These are phyloP conservation scores for Papilio dardanus DNA, from an alignment of 1,140 invertebrate species.

Conservation along the genomic window DNA sequence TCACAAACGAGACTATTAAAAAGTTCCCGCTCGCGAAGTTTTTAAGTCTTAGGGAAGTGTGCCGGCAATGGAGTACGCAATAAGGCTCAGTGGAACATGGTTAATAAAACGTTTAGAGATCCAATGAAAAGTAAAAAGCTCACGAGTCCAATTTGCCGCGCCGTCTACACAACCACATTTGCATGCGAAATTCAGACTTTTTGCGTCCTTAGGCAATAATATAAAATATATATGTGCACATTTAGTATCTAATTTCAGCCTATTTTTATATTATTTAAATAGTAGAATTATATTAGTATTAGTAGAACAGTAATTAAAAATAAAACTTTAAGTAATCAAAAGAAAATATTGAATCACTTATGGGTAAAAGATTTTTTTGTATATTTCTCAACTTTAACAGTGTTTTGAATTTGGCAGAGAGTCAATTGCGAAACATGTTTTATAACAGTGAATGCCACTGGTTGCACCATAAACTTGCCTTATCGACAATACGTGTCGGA, in stretches of 20 bases:
- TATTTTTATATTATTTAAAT: neutral
- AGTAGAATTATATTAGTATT: neutral
- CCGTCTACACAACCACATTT: conserved; percentile 36
- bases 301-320: neutral
- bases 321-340: neutral
- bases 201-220: conserved; percentile 10
- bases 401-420: conserved; percentile 31
- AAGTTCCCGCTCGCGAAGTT: conserved; percentile 18
- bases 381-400: neutral
- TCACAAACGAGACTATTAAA: conserved; percentile 19
- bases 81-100: conserved; percentile 27
- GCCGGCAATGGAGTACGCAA: conserved; percentile 12
- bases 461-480: conserved; percentile 28
- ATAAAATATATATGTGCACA: neutral
- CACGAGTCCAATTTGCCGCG: conserved; percentile 30
- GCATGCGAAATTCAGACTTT: conserved; percentile 41
- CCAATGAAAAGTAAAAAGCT: conserved; percentile 30
- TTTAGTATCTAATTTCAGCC: neutral
- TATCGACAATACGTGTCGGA: conserved; percentile 24
- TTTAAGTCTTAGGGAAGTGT: conserved; percentile 18
- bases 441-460: conserved; percentile 7
- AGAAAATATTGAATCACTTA: neutral
- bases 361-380: neutral
- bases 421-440: conserved; percentile 23
- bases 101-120: conserved; percentile 20